Percentiles rank a stretch among this genome's conserved stretches.
phyloP scores from a whole-genome alignment of 2,797 vertebrate species.

The Schizopygopsis malacanthus region DNA sequence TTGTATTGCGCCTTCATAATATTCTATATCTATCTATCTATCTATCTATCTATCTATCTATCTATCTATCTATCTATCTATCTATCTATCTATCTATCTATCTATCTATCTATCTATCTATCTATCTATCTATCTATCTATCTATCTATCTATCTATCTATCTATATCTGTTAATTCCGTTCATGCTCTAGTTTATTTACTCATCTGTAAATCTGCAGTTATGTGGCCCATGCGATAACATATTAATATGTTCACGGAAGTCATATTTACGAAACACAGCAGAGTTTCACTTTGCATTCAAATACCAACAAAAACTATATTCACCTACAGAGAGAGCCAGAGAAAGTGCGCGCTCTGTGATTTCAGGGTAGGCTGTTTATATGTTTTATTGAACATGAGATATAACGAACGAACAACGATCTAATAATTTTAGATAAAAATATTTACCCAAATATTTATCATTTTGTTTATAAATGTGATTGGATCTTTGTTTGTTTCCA shows the following conservation, averaged over 20 bases:
- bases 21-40: background rate
- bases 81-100: conserved; percentile 16
- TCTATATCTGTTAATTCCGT: background rate
- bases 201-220: background rate
- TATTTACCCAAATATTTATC: background rate
- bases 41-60: conserved; percentile 13
- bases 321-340: background rate
- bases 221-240: background rate
- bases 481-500: background rate
- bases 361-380: background rate
- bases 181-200: background rate
- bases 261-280: background rate
- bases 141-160: background rate
- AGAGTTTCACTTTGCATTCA: conserved; percentile 6
- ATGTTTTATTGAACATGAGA: background rate
- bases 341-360: background rate
- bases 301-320: background rate
- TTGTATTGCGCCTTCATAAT: background rate
- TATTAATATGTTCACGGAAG: background rate
- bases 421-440: background rate
- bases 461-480: background rate
- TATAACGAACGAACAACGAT: background rate
- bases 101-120: background rate
- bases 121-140: background rate
- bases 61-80: conserved; percentile 14